Evolutionary conservation across 2,113 vertebrate genomes (phyloP), one percentile per base, ranked within the genome.

Genomic region (Scomber japonicus): DNA sequence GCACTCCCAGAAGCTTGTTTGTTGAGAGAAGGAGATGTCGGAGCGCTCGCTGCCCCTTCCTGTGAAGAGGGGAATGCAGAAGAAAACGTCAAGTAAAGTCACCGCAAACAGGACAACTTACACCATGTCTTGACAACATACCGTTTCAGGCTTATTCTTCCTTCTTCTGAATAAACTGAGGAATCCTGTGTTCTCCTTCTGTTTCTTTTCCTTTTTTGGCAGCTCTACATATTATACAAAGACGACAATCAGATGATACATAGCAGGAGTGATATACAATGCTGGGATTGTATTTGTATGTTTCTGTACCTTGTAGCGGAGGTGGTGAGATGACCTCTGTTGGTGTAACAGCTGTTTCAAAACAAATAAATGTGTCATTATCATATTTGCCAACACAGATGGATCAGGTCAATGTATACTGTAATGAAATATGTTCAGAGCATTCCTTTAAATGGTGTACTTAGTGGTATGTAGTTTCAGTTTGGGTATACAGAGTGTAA

Each of bases 81-180:
- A 19, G 17, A 45, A 0, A 1, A 15, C 24, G 27, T 31, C 50
- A 53, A 8, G 15, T 5, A 60, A 31, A 31, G 16, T 4, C 10
- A 17, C 6, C 12, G 24, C 21, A 19, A 65, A 27, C 63, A 49
- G n/a, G 11, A 50, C 21, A 59, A 54, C 57, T 53, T 7, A 19
- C 51, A 53, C 6, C 51, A 53, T 53, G 11, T 53, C 15, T 14
- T 4, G 16, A 21, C 3, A 2, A 16, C 93, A 69, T 90, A 99
- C 98, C 94, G 93, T 91, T 48, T 96, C 95, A 14, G 92, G 81
- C 74, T 95, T 96, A 90, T 98, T 98, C 92, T 96, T 98, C 88
- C 81, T 95, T 85, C 95, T 95, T 60, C 96, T 95, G 88, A 99
- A 99, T 84, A 99, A 94, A 65, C 95, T 93, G 86, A 99, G 96